Conservation (phyloP, 2,113 vertebrate species). For the Catharus bicknelli region DNA sequence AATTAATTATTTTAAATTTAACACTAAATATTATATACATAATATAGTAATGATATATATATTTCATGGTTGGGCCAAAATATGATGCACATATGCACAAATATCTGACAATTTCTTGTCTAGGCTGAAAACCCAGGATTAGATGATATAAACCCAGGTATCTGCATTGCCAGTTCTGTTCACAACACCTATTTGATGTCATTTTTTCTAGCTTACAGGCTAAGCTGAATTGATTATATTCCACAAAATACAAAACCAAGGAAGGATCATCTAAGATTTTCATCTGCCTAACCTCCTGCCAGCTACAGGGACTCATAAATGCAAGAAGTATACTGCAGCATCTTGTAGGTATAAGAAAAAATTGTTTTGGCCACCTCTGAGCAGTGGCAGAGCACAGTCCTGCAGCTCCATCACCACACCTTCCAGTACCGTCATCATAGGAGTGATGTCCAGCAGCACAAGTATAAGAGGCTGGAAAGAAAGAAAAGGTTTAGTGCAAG, state of each 20-base stretch:
- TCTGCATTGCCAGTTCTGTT: neutral
- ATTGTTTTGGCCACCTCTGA: slow-evolving; percentile 80
- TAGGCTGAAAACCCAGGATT: neutral
- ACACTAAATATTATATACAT: neutral
- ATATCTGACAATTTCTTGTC: neutral
- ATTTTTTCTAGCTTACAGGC: neutral
- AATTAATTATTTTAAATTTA: neutral
- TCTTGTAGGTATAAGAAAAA: neutral
- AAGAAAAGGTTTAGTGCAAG: neutral
- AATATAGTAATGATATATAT: neutral
- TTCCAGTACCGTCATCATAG: slow-evolving; percentile 92
- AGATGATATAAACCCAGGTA: neutral
- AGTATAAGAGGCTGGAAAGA: slow-evolving; percentile 85
- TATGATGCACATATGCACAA: neutral
- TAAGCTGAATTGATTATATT: neutral
- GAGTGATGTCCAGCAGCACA: slow-evolving; percentile 89
- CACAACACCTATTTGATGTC: neutral
- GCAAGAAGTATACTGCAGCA: neutral
- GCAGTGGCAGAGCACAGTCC: slow-evolving; percentile 92
- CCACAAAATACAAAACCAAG: neutral
- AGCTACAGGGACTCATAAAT: neutral
- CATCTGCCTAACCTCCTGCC: neutral
- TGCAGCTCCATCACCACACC: slow-evolving; percentile 98
- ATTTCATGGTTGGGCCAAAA: neutral
- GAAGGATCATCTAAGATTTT: neutral